Base-by-base conservation (phyloP, 1,140 invertebrate species). In the Leucophenga varia region DNA sequence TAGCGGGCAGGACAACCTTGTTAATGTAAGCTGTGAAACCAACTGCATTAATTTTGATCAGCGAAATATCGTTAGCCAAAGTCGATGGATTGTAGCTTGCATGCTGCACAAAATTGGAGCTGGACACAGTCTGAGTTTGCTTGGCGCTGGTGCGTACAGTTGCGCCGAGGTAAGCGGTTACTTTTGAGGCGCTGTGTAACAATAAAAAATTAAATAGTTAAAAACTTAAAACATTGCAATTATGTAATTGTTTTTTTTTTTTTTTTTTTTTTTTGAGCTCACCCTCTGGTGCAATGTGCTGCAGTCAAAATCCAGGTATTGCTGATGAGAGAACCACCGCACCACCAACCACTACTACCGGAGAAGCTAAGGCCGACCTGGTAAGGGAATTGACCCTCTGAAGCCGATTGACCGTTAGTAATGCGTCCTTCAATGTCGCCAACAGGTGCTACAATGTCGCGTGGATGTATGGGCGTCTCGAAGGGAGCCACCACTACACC, bases 271-370 rank as follows among this genome's bases (percentile, higher is more conserved):
- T n/a, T n/a, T n/a, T n/a, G n/a, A 38, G 18, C 53, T 49, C 40
- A 63, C 59, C 59, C 49, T 34, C 13, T 35, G 31, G 52, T 54
- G 54, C 83, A 86, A 55, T 86, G 84, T 14, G 81, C 84, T 14
- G 84, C 82, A 8, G 81, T 80, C 19, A 85, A 49, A 2, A 84
- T 61, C 77, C 77, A 83, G 2, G 70, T 14, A 38, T 69, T 55
- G 51, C 59, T 72, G 20, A 85, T 78, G 37, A 86, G 52, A 35
- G 81, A 81, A 9, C 81, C 85, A n/a, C 84, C 84, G 63, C 85
- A 86, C 59, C 64, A 54, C 59, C 72, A 55, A 12, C 52, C 49
- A 10, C 69, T 72, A 17, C 19, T 3, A 12, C 57, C 70, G 22
- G 57, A 52, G 53, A 80, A 67, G 21, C 49, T 57, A 7, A 82